A percentile compares a stretch with the other conserved stretches of the same genome.
Conservation (phyloP, 1,140 invertebrate species). For the Drosophila trapezifrons region DNA sequence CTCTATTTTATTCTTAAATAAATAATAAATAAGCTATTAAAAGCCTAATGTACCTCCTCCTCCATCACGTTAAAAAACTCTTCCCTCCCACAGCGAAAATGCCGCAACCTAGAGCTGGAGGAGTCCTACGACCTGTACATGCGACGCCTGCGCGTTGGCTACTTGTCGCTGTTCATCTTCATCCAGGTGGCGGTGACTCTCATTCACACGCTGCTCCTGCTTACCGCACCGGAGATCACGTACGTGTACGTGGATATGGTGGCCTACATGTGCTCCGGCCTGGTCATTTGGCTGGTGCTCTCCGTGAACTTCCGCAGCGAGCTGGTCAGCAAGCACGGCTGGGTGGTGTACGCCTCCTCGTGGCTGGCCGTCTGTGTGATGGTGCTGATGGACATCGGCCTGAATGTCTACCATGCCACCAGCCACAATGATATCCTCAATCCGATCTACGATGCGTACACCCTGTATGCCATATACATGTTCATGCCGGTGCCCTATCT, state of each 20-base stretch:
- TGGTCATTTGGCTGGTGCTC: slow-evolving; percentile 85
- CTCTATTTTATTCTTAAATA: no score
- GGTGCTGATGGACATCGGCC: slow-evolving; percentile 85
- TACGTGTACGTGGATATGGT: slow-evolving; percentile 82
- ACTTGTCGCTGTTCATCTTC: slow-evolving; percentile 90
- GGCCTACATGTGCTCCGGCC: slow-evolving; percentile 84
- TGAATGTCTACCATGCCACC: slow-evolving; percentile 86
- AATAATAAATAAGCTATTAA: not conserved
- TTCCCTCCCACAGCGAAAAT: slow-evolving; percentile 87
- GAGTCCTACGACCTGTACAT: slow-evolving; percentile 90
- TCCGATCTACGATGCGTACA: slow-evolving; percentile 89
- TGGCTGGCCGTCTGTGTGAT: slow-evolving; percentile 84
- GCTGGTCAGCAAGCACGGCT: slow-evolving; percentile 84
- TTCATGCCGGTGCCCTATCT: slow-evolving; percentile 91
- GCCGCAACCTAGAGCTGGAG: slow-evolving; percentile 89
- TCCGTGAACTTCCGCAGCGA: slow-evolving; percentile 85
- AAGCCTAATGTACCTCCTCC: not conserved
- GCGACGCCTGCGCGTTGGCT: slow-evolving; percentile 90
- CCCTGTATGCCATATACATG: slow-evolving; percentile 90
- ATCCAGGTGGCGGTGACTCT: slow-evolving; percentile 88
- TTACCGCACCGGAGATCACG: slow-evolving; percentile 83
- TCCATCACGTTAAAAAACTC: slow-evolving; percentile 5
- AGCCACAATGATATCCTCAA: slow-evolving; percentile 84
- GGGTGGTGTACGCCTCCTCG: slow-evolving; percentile 85
- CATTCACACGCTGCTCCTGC: slow-evolving; percentile 86